Evolutionary conservation across 2,888 invertebrate species (phyloP).

Genomic region (Acronicta leporina): DNA sequence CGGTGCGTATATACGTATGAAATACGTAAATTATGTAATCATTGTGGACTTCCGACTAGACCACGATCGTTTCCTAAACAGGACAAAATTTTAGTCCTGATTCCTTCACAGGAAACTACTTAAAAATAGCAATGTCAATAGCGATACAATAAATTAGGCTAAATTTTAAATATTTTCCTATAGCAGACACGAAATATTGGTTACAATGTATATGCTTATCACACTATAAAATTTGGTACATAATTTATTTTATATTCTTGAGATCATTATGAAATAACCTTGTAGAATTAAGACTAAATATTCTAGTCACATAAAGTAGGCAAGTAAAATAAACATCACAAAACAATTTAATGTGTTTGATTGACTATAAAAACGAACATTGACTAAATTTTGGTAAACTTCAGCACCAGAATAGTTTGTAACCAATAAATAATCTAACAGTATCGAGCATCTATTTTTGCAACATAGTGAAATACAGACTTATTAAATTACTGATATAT

Average conservation of each 20-base stretch:
- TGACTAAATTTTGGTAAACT: constrained; percentile 45
- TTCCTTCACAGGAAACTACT: too few species aligned
- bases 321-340: constrained; percentile 23
- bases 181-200: constrained; percentile 14
- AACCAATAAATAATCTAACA: constrained; percentile 24
- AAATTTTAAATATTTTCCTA: neutral
- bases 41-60: too few species aligned
- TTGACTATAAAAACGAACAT: constrained; percentile 11
- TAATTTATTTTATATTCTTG: constrained; percentile 21
- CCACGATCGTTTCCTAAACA: too few species aligned
- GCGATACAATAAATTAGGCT: neutral
- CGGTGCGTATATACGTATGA: too few species aligned
- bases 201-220: constrained; percentile 30
- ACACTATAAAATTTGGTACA: constrained; percentile 12
- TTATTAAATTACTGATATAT: neutral
- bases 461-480: constrained; percentile 13
- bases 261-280: constrained; percentile 43
- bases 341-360: constrained; percentile 13
- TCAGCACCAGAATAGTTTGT: constrained; percentile 52
- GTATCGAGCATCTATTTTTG: constrained; percentile 28
- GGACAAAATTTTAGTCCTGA: too few species aligned
- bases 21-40: too few species aligned
- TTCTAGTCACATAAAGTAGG: constrained; percentile 4
- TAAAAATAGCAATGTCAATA: too few species aligned
- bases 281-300: constrained; percentile 22